Conservation (phyloP, 2,888 invertebrate genomes). For the Amitus sp. region DNA sequence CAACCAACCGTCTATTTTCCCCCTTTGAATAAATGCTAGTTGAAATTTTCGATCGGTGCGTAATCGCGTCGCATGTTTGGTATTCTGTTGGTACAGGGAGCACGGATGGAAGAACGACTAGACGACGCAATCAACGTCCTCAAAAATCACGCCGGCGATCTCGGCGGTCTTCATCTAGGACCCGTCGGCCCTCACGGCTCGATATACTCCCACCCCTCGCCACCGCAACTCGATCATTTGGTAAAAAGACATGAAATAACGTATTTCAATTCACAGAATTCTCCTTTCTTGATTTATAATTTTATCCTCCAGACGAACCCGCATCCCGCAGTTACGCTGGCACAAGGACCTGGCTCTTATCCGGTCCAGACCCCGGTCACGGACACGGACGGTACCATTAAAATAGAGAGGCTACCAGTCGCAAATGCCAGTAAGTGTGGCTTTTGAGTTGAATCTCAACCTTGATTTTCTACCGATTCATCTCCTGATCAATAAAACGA, state of each 20-base stretch:
- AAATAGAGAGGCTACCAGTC: constrained; percentile 72
- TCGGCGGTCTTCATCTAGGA: constrained; percentile 68
- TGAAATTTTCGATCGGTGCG: constrained; percentile 39
- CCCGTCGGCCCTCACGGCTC: constrained; percentile 67
- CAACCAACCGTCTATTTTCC: background rate
- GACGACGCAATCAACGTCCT: constrained; percentile 96
- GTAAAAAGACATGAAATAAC: constrained; percentile 50
- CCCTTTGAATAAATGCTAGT: constrained; percentile 6
- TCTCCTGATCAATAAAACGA: background rate
- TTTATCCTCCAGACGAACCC: constrained; percentile 62
- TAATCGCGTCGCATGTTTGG: constrained; percentile 56
- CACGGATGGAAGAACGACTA: constrained; percentile 93
- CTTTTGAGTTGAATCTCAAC: constrained; percentile 5
- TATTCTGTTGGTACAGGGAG: constrained; percentile 73
- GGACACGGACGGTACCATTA: constrained; percentile 72
- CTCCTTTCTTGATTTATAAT: too few relatives aligned
- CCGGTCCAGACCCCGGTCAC: constrained; percentile 67
- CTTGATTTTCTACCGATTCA: background rate
- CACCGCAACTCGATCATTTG: constrained; percentile 68
- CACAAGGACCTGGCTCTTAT: constrained; percentile 65
- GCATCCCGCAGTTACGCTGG: constrained; percentile 64
- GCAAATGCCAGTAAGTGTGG: constrained; percentile 71
- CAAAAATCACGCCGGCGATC: constrained; percentile 93
- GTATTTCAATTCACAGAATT: too few relatives aligned
- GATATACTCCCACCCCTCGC: constrained; percentile 69